Conservation (phyloP, 2,113 vertebrate species). For the Mugil cephalus region DNA sequence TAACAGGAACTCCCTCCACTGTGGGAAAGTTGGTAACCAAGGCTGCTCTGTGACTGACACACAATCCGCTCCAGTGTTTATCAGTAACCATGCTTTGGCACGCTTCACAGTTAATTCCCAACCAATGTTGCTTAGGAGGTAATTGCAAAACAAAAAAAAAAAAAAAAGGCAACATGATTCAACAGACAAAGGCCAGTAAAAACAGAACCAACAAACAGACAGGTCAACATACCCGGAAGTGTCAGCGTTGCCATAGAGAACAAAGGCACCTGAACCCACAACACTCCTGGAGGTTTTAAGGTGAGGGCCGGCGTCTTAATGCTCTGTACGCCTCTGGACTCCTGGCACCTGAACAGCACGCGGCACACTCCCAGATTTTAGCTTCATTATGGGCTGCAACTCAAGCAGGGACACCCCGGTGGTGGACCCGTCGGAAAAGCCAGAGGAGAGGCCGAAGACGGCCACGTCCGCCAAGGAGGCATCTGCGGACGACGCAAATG, state of each 20-base stretch:
- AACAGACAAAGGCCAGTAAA: slow-evolving; percentile 65
- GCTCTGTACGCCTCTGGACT: slow-evolving; percentile 26
- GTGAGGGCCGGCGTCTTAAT: slow-evolving; percentile 30
- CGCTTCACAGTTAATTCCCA: slow-evolving; percentile 71
- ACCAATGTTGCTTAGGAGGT: slow-evolving; percentile 71
- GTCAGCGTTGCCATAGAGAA: slow-evolving; percentile 72
- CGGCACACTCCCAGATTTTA: neutral
- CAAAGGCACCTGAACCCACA: slow-evolving; percentile 61
- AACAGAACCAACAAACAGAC: slow-evolving; percentile 48
- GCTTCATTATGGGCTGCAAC: slow-evolving; percentile 78
- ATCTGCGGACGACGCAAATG: slow-evolving; percentile 17
- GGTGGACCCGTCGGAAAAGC: slow-evolving; percentile 70
- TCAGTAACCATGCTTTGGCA: slow-evolving; percentile 70
- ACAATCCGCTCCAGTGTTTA: slow-evolving; percentile 63
- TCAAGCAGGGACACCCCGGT: slow-evolving; percentile 66
- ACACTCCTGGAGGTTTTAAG: slow-evolving; percentile 53
- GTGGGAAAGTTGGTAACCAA: slow-evolving; percentile 41
- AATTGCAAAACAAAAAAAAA: too few species aligned
- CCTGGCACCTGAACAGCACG: slow-evolving; percentile 23
- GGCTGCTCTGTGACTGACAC: slow-evolving; percentile 39
- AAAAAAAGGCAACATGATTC: slow-evolving; percentile 27
- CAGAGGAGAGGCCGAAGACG: slow-evolving; percentile 64
- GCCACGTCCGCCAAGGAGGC: slow-evolving; percentile 38
- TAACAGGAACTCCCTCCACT: slow-evolving; percentile 5
- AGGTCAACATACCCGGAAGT: slow-evolving; percentile 62